phyloP scores from a whole-genome alignment of 2,113 vertebrate genomes.

The Pseudopodoces humilis region DNA sequence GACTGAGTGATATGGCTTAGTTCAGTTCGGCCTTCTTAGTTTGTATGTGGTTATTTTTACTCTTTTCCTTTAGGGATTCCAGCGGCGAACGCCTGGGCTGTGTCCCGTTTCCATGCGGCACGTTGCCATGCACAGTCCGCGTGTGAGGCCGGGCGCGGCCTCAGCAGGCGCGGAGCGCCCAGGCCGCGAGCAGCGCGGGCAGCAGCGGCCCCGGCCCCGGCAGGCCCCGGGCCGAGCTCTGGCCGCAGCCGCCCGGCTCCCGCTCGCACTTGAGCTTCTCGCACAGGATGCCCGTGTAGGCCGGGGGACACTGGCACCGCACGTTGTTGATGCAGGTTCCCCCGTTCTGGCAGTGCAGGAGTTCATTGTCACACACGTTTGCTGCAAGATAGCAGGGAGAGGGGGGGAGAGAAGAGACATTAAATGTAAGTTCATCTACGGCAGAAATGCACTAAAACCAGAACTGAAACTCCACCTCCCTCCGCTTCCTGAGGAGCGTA shows the following conservation, averaged over 20 bases:
- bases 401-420: conserved; percentile 20
- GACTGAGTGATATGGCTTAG: conserved; percentile 90
- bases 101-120: conserved; percentile 51
- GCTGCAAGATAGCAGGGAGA: conserved; percentile 76
- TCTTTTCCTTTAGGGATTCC: neutral
- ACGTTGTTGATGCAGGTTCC: conserved; percentile 89
- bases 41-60: neutral
- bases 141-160: neutral
- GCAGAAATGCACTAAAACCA: neutral
- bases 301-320: conserved; percentile 85
- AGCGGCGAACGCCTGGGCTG: neutral
- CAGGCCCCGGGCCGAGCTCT: conserved; percentile 63
- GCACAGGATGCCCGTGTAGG: conserved; percentile 88
- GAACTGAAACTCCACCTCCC: neutral
- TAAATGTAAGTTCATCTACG: neutral
- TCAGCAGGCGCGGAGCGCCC: conserved; percentile 33
- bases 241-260: conserved; percentile 82
- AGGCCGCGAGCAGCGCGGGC: conserved; percentile 27
- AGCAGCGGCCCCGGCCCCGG: conserved; percentile 36
- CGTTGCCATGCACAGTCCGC: conserved; percentile 57
- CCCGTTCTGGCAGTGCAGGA: conserved; percentile 95
- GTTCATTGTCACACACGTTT: conserved; percentile 93
- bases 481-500: neutral
- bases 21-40: conserved; percentile 75
- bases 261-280: conserved; percentile 86